These are phyloP conservation scores for Luehdorfia chinensis DNA, from an alignment of 1,140 invertebrate genomes.

Conservation along the genomic window DNA sequence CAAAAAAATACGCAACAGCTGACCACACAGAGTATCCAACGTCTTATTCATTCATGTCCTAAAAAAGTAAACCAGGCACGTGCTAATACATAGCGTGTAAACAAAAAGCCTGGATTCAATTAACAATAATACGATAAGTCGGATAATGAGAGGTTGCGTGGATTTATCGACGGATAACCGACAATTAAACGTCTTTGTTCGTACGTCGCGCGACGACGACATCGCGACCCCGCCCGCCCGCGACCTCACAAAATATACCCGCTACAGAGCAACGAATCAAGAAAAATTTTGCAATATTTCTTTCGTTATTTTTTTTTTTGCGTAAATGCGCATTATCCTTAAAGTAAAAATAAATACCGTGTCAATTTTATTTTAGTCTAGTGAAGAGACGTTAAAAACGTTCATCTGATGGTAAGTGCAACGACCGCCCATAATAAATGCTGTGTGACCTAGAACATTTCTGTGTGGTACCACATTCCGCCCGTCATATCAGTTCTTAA, in stretches of 20 bases:
- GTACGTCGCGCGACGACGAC: constrained; percentile 29
- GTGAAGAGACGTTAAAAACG: too few species aligned
- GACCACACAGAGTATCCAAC: neutral
- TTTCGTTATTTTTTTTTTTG: too few species aligned
- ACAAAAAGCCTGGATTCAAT: constrained; percentile 54
- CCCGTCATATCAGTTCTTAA: too few species aligned
- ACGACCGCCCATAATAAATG: too few species aligned
- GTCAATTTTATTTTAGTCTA: too few species aligned
- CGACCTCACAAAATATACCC: constrained; percentile 41
- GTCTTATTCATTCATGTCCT: neutral
- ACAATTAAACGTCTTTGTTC: constrained; percentile 66
- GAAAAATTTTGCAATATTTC: too few species aligned
- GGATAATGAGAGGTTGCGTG: constrained; percentile 59
- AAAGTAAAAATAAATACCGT: too few species aligned
- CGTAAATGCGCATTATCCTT: too few species aligned
- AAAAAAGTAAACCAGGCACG: constrained; percentile 19
- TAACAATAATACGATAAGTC: constrained; percentile 62
- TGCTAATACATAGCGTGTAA: constrained; percentile 18
- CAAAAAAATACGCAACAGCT: neutral
- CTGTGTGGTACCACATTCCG: too few species aligned
- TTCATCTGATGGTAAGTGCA: too few species aligned
- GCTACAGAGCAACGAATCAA: constrained; percentile 29
- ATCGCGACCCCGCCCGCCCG: constrained; percentile 30
- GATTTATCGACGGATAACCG: constrained; percentile 58
- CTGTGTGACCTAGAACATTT: too few species aligned